A percentile compares a stretch with the other conserved stretches of the same genome.
Evolutionary conservation across 2,797 vertebrate species (phyloP).

Genomic region (Mionectes olivaceus): DNA sequence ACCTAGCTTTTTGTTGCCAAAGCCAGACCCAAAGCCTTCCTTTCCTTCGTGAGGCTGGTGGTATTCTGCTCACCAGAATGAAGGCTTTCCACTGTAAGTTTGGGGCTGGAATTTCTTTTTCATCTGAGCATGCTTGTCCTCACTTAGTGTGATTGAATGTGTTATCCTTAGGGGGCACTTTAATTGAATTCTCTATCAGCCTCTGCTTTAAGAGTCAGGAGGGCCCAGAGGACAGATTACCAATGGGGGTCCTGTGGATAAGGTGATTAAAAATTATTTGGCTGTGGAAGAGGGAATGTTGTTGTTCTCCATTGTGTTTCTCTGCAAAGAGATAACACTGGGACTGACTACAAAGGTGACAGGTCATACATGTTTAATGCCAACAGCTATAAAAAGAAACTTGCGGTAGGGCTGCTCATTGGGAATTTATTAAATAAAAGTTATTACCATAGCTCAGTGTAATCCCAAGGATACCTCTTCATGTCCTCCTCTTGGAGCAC

Average conservation of each 20-base stretch:
- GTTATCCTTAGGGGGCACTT: constrained; percentile 10
- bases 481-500: neutral
- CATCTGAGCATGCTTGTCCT: neutral
- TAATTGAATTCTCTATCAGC: constrained; percentile 66
- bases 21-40: neutral
- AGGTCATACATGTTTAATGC: neutral
- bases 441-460: neutral
- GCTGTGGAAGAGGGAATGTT: neutral
- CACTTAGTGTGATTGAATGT: neutral
- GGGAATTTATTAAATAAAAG: neutral
- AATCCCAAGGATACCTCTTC: neutral
- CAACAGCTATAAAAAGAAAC: neutral
- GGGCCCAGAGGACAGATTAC: constrained; percentile 37
- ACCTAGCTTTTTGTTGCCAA: neutral
- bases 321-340: neutral
- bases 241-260: neutral
- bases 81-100: neutral
- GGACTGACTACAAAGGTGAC: neutral
- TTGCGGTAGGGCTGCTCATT: neutral
- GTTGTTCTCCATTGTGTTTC: neutral
- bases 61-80: neutral
- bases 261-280: constrained; percentile 58
- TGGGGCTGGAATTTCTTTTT: neutral
- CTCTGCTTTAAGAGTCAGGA: constrained; percentile 19
- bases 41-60: neutral